phyloP scores from a whole-genome alignment of 2,113 vertebrate species.

The Clarias batrachus region DNA sequence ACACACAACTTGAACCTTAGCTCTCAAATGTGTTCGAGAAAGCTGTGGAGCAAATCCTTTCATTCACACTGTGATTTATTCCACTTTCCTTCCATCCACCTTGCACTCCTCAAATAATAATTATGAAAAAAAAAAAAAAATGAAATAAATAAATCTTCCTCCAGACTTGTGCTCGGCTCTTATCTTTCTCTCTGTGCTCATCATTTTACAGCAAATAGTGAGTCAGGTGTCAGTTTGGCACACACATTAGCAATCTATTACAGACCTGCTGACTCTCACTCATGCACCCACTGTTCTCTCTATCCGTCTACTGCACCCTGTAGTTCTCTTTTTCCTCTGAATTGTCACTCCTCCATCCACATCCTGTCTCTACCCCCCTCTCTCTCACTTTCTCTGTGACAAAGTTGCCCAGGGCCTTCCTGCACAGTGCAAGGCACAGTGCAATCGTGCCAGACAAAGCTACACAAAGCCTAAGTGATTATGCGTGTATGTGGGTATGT shows the following conservation, averaged over 20 bases:
- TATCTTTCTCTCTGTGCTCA: not conserved
- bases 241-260: slow-evolving; percentile 17
- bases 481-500: not conserved
- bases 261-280: slow-evolving; percentile 18
- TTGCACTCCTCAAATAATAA: slow-evolving; percentile 24
- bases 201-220: not conserved
- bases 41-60: slow-evolving; percentile 1
- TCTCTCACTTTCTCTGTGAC: slow-evolving; percentile 16
- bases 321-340: slow-evolving; percentile 12
- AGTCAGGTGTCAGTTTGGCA: slow-evolving; percentile 15
- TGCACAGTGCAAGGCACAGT: slow-evolving; percentile 6
- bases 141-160: not conserved
- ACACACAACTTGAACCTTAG: slow-evolving; percentile 14
- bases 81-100: not conserved
- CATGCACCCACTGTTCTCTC: slow-evolving; percentile 11
- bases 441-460: slow-evolving; percentile 26
- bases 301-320: slow-evolving; percentile 10
- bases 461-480: slow-evolving; percentile 36
- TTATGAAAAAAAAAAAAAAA: slow-evolving; percentile 16
- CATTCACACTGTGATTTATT: slow-evolving; percentile 9
- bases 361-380: not conserved
- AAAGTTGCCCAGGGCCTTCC: slow-evolving; percentile 44
- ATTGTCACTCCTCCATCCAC: slow-evolving; percentile 24
- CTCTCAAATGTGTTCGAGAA: not conserved
- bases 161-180: not conserved